Percentiles rank a stretch among this genome's conserved stretches.
Evolutionary conservation across 2,888 invertebrate species (phyloP).

Genomic region (Melanophora roralis): DNA sequence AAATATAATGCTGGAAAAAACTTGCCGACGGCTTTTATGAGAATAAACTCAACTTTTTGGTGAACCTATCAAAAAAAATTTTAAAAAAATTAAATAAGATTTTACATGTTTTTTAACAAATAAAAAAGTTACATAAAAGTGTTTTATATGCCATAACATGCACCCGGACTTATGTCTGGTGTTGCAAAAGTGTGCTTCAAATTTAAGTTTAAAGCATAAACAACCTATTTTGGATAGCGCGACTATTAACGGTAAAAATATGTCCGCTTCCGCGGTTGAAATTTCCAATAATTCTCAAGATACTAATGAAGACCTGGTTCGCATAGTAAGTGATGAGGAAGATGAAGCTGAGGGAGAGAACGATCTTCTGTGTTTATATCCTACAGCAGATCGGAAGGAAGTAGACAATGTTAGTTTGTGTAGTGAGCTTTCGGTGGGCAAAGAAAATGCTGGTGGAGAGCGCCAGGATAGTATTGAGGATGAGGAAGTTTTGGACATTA

Average conservation of each 20-base stretch:
- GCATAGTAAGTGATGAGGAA: slow-evolving; percentile 59
- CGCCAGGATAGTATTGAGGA: slow-evolving; percentile 65
- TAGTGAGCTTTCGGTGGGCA: slow-evolving; percentile 89
- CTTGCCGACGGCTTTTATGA: slow-evolving; percentile 49
- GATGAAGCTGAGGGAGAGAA: slow-evolving; percentile 54
- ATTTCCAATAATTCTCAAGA: slow-evolving; percentile 31
- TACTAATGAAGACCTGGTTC: slow-evolving; percentile 50
- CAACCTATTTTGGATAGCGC: slow-evolving; percentile 45
- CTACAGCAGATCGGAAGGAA: slow-evolving; percentile 62
- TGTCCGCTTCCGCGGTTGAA: slow-evolving; percentile 32
- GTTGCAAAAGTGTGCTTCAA: slow-evolving; percentile 68
- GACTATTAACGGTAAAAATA: slow-evolving; percentile 46
- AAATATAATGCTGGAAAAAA: slow-evolving; percentile 10
- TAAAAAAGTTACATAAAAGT: background rate
- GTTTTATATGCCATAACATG: slow-evolving; percentile 66
- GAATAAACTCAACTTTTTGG: background rate
- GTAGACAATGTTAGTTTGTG: slow-evolving; percentile 80
- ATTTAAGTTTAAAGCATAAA: slow-evolving; percentile 60
- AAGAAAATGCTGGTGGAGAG: slow-evolving; percentile 78
- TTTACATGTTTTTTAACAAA: background rate
- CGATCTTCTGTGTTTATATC: slow-evolving; percentile 17
- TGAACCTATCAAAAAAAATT: background rate
- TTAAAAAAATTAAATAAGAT: background rate
- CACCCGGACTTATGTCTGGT: slow-evolving; percentile 75
- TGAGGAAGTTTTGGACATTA: slow-evolving; percentile 62